Evolutionary conservation across 2,888 invertebrate genomes (phyloP).

Genomic region (Euphydryas editha): DNA sequence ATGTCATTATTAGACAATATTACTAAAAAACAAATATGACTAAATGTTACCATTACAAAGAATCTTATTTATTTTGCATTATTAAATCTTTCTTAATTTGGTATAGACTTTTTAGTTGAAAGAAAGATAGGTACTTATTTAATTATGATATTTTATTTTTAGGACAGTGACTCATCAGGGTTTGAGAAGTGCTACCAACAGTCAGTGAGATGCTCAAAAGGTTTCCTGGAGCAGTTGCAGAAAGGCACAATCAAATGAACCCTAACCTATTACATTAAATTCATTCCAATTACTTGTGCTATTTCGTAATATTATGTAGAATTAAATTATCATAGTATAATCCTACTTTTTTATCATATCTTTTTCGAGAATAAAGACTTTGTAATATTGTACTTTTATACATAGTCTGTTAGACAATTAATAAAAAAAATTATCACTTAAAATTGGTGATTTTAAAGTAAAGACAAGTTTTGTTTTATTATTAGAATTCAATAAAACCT

Average conservation of each 20-base stretch:
- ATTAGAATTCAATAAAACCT: too few species aligned
- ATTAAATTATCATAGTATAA: constrained; percentile 10
- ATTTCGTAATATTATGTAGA: constrained; percentile 7
- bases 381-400: neutral
- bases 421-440: too few species aligned
- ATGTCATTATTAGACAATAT: too few species aligned
- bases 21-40: too few species aligned
- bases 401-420: too few species aligned
- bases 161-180: constrained; percentile 68
- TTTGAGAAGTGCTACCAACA: constrained; percentile 78
- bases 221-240: constrained; percentile 64
- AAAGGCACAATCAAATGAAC: constrained; percentile 46
- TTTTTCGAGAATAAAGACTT: neutral
- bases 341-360: neutral
- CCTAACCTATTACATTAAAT: neutral
- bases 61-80: neutral
- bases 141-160: constrained; percentile 44
- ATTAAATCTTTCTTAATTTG: neutral
- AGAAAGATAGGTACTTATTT: neutral
- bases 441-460: too few species aligned
- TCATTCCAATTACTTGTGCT: constrained; percentile 1
- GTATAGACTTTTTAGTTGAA: neutral
- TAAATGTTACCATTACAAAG: neutral
- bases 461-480: too few species aligned
- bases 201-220: constrained; percentile 72